These are phyloP conservation scores for Naso thynnoides DNA, from an alignment of 2,797 vertebrate genomes.

Conservation along the genomic window DNA sequence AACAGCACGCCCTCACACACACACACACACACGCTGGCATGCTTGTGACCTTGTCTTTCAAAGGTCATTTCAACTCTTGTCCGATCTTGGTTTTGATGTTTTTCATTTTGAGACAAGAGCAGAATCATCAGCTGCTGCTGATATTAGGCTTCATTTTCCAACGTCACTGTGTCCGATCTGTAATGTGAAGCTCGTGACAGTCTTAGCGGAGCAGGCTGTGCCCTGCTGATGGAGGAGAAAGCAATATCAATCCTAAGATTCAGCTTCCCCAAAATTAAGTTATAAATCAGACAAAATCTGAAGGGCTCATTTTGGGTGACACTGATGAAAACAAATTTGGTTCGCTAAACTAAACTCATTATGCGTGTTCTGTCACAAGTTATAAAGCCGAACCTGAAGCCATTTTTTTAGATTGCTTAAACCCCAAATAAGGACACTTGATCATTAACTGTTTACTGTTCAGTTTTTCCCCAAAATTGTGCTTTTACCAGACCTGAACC, in stretches of 20 bases:
- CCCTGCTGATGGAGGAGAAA: slow-evolving; percentile 6
- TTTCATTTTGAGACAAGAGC: slow-evolving; percentile 25
- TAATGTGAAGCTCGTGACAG: slow-evolving; percentile 49
- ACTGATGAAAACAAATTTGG: slow-evolving; percentile 21
- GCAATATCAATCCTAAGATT: slow-evolving; percentile 10
- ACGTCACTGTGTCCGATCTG: slow-evolving; percentile 24
- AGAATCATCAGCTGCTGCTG: slow-evolving; percentile 11
- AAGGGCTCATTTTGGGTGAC: slow-evolving; percentile 13
- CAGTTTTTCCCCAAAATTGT: neutral
- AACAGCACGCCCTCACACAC: slow-evolving; percentile 31
- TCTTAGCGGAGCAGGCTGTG: slow-evolving; percentile 16
- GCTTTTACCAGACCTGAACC: too few relatives aligned
- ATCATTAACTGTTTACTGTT: too few relatives aligned
- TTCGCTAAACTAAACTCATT: slow-evolving; percentile 1
- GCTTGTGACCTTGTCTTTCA: slow-evolving; percentile 20
- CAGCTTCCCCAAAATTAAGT: slow-evolving; percentile 25
- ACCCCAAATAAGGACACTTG: neutral
- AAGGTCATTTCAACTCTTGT: slow-evolving; percentile 16
- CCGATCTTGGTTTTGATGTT: slow-evolving; percentile 15
- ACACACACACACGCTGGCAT: slow-evolving; percentile 23
- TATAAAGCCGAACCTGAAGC: neutral
- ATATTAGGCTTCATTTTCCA: slow-evolving; percentile 4
- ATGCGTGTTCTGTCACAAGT: neutral
- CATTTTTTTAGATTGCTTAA: neutral
- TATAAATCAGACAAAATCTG: slow-evolving; percentile 15